These are phyloP conservation scores for Chironex yamaguchii DNA, from an alignment of 30 jellyfish, hydroid and myxozoan genomes.

Conservation along the genomic window DNA sequence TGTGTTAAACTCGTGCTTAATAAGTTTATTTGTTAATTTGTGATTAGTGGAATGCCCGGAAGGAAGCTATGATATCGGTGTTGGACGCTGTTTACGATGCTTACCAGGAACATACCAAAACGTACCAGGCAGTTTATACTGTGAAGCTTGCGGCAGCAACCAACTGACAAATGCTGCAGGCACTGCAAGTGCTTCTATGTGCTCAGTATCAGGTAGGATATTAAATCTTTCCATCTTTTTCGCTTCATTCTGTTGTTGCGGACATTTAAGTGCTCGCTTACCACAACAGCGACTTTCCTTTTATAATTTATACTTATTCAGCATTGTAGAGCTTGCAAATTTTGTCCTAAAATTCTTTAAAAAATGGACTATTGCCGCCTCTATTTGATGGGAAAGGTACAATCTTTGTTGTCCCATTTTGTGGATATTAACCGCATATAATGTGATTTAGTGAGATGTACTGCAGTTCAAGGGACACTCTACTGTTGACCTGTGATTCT, in stretches of 20 bases:
- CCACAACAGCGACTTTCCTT: no score
- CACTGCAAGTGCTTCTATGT: not conserved
- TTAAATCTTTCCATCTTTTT: not conserved
- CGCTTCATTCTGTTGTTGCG: not conserved
- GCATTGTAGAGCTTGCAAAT: no score
- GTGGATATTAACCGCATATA: no score
- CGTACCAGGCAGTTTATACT: not conserved
- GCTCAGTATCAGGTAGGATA: not conserved
- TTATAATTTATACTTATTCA: no score
- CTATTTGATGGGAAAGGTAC: no score
- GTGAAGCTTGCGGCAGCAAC: not conserved
- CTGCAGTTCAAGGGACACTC: no score
- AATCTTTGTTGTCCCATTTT: no score
- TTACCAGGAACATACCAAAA: not conserved
- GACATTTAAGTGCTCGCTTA: not conserved
- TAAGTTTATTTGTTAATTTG: no score
- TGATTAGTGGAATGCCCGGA: not conserved
- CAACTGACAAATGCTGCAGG: not conserved
- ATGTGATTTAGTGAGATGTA: no score
- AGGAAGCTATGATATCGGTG: not conserved
- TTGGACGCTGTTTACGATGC: not conserved
- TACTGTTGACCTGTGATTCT: not conserved
- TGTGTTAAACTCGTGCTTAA: no score
- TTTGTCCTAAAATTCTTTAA: no score
- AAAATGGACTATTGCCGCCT: no score